Base-by-base conservation (phyloP, 2,888 invertebrate genomes). In the Aspidiotus rigidus region DNA sequence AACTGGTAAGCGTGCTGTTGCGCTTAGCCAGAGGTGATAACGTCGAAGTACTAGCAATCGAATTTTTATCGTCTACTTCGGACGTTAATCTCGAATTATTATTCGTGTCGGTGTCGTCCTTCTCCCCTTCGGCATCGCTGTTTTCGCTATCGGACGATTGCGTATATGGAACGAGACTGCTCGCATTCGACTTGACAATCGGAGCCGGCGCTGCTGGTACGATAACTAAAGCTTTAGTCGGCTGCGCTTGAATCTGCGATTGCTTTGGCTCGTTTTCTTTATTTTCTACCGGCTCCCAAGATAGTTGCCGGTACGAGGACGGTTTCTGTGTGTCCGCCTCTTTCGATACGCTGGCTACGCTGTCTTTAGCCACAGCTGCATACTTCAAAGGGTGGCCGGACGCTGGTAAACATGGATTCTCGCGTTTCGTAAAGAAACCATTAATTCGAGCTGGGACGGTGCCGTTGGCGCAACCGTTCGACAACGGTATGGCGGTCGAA, bases 161-260 rank as follows among this genome's bases (percentile, higher is more conserved):
- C 53, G 67, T 70, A 13, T 72, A 71, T 9, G 72, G 71, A 11
- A 70, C 72, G 55, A 72, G 56, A 40, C 67, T 72, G 41, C 59
- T 66, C 49, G 56, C 71, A 10, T 42, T 59, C 42, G 69, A 53
- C 56, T 64, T 67, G 40, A 55, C 63, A 55, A 67, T 70, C 49
- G 69, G 69, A 73, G 16, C 28, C 54, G 40, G n/a, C 54, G 70
- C 9, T 40, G 57, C 62, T 42, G 53, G n/a, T 40, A 15, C 42
- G 2, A 55, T 41, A 13, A 13, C 40, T 28, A 54, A 10, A 61
- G 64, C 62, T 16, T 61, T 62, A 17, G 16, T 66, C 40, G 64
- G 39, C 2, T 56, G 49, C 28, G 39, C 7, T 40, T n/a, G 16
- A 39, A 41, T 6, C 9, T 17, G 62, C 59, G 44, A 11, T 10